Conservation (phyloP, 1,140 invertebrate species). For the Tetragonula clypearis region DNA sequence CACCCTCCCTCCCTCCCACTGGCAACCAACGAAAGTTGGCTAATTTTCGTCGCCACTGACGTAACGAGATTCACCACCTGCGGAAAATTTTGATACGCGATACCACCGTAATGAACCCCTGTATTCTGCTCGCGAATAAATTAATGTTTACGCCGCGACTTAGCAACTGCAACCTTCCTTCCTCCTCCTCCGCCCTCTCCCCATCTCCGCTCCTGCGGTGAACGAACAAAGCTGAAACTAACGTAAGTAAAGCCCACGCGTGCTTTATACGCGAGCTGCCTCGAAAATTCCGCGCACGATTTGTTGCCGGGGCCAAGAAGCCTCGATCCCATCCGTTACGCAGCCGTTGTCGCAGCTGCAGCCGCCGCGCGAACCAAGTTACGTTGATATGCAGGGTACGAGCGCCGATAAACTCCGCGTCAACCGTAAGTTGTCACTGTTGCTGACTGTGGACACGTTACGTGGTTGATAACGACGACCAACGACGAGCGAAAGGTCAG, state of each 20-base stretch:
- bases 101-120: conserved; percentile 42
- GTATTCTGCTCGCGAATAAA: conserved; percentile 47
- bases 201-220: not conserved
- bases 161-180: conserved; percentile 28
- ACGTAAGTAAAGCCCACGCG: conserved; percentile 20
- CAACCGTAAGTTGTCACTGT: not conserved
- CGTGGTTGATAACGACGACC: not conserved
- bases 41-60: conserved; percentile 27
- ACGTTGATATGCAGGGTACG: conserved; percentile 26
- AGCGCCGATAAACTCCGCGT: conserved; percentile 21
- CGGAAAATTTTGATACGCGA: conserved; percentile 53
- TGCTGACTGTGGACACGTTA: conserved; percentile 2
- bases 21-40: conserved; percentile 37
- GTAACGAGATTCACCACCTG: conserved; percentile 36
- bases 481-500: not conserved
- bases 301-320: conserved; percentile 23
- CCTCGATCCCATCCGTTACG: not conserved
- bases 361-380: not conserved
- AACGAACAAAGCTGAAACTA: not conserved
- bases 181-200: too few species aligned
- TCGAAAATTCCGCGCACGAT: conserved; percentile 56
- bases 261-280: conserved; percentile 39
- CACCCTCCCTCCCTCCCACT: not conserved
- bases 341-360: conserved; percentile 9
- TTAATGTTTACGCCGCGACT: conserved; percentile 62